phyloP scores from a whole-genome alignment of 1,140 invertebrate genomes.

The Drosophila persimilis region DNA sequence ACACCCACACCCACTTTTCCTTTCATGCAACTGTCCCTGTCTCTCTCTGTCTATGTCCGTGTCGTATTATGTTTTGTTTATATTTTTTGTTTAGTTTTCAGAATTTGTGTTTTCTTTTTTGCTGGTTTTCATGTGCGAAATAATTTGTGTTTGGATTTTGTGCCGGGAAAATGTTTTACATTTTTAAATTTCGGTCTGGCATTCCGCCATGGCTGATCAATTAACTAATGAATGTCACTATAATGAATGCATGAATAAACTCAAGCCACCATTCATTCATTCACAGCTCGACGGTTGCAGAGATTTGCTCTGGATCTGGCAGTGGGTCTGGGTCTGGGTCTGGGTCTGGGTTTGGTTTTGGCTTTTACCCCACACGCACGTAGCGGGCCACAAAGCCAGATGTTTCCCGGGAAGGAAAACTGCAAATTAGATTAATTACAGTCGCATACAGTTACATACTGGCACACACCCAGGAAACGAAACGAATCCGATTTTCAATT shows the following conservation, averaged over 20 bases:
- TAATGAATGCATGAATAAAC: constrained; percentile 28
- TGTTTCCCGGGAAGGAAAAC: constrained; percentile 4
- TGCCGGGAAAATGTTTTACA: constrained; percentile 15
- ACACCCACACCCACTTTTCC: constrained; percentile 38
- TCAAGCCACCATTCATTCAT: constrained; percentile 15
- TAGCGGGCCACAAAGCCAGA: constrained; percentile 25
- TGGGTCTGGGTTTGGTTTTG: background rate
- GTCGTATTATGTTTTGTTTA: constrained; percentile 47
- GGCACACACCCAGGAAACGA: constrained; percentile 23
- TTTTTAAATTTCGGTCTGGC: constrained; percentile 1
- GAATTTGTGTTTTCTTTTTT: constrained; percentile 31
- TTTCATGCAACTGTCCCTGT: constrained; percentile 39
- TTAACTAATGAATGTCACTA: constrained; percentile 51
- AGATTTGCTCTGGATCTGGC: background rate
- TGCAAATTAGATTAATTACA: constrained; percentile 62
- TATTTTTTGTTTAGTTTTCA: constrained; percentile 30
- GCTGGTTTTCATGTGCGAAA: constrained; percentile 39
- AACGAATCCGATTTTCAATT: constrained; percentile 39
- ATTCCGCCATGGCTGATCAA: constrained; percentile 39
- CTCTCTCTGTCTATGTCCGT: constrained; percentile 9
- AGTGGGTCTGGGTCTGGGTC: background rate
- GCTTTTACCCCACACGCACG: constrained; percentile 35
- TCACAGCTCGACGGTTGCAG: background rate
- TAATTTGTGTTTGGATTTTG: constrained; percentile 55
- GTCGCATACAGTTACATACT: constrained; percentile 17